phyloP scores from a whole-genome alignment of 2,888 invertebrate species.

The Dendrolimus houi region DNA sequence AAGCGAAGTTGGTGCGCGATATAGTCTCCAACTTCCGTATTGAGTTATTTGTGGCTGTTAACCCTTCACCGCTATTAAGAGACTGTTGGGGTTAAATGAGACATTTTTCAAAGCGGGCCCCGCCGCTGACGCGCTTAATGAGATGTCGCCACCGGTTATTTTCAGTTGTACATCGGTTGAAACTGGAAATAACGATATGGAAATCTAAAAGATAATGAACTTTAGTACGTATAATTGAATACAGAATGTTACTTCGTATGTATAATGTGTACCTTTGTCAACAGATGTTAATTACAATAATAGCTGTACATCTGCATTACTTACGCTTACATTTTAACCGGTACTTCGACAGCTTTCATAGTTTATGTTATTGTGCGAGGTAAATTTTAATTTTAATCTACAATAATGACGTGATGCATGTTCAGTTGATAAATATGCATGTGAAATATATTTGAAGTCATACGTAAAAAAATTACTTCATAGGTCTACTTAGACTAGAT shows the following conservation, averaged over 20 bases:
- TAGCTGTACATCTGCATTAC: slow-evolving; percentile 8
- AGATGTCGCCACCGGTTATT: slow-evolving; percentile 70
- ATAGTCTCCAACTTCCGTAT: slow-evolving; percentile 64
- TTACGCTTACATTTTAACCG: not conserved
- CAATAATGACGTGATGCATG: too few species aligned
- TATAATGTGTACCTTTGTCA: slow-evolving; percentile 3
- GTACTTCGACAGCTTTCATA: not conserved
- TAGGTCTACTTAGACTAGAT: too few species aligned
- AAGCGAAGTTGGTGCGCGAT: slow-evolving; percentile 41
- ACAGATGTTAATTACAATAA: not conserved
- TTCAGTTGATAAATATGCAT: too few species aligned
- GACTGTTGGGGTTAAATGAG: slow-evolving; percentile 70
- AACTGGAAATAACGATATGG: slow-evolving; percentile 28
- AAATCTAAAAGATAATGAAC: slow-evolving; percentile 16
- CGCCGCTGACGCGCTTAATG: slow-evolving; percentile 67
- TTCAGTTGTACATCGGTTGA: slow-evolving; percentile 45
- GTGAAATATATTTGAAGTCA: too few species aligned
- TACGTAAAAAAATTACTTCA: too few species aligned
- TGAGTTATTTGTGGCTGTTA: slow-evolving; percentile 67
- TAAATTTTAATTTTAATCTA: not conserved
- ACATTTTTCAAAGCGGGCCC: slow-evolving; percentile 67
- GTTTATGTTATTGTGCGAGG: not conserved
- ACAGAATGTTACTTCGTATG: slow-evolving; percentile 23
- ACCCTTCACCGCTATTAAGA: slow-evolving; percentile 72
- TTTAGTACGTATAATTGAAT: slow-evolving; percentile 31